Evolutionary conservation across 2,888 invertebrate genomes (phyloP).

Genomic region (Nematopogon swammerdamellus): DNA sequence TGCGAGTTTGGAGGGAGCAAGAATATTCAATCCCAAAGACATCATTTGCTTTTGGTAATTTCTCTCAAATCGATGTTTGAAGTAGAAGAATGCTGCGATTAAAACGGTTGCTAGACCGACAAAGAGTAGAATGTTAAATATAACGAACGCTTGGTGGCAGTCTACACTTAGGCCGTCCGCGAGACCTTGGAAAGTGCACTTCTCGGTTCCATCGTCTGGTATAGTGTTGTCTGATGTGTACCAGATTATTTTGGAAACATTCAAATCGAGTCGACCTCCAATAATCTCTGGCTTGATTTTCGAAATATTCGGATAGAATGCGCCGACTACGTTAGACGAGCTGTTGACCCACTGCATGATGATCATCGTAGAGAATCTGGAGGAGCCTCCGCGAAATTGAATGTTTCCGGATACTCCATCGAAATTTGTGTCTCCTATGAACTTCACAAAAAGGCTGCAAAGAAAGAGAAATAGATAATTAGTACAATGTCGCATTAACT

Average conservation of each 20-base stretch:
- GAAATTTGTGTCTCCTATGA: slow-evolving; percentile 66
- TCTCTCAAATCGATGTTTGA: slow-evolving; percentile 65
- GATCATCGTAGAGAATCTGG: slow-evolving; percentile 60
- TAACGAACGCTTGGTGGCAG: slow-evolving; percentile 71
- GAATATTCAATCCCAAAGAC: slow-evolving; percentile 63
- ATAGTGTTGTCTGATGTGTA: slow-evolving; percentile 50
- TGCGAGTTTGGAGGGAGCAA: slow-evolving; percentile 31
- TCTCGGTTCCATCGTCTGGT: slow-evolving; percentile 68
- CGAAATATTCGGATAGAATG: slow-evolving; percentile 52
- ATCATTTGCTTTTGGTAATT: slow-evolving; percentile 69
- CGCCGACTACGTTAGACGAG: slow-evolving; percentile 47
- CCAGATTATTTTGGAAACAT: slow-evolving; percentile 41
- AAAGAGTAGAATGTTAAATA: slow-evolving; percentile 61
- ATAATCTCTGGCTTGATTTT: slow-evolving; percentile 36
- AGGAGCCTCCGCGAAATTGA: slow-evolving; percentile 65
- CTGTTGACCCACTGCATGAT: slow-evolving; percentile 59
- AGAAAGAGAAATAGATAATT: slow-evolving; percentile 5
- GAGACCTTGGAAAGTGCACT: slow-evolving; percentile 66
- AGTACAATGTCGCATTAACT: too few relatives aligned
- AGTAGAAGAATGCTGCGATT: slow-evolving; percentile 57
- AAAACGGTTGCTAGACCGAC: slow-evolving; percentile 51
- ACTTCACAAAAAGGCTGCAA: slow-evolving; percentile 55
- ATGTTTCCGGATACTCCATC: slow-evolving; percentile 72
- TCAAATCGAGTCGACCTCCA: slow-evolving; percentile 48
- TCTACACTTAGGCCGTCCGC: slow-evolving; percentile 64